phyloP scores from a whole-genome alignment of 2,888 invertebrate genomes.

The Dichetophora obliterata region DNA sequence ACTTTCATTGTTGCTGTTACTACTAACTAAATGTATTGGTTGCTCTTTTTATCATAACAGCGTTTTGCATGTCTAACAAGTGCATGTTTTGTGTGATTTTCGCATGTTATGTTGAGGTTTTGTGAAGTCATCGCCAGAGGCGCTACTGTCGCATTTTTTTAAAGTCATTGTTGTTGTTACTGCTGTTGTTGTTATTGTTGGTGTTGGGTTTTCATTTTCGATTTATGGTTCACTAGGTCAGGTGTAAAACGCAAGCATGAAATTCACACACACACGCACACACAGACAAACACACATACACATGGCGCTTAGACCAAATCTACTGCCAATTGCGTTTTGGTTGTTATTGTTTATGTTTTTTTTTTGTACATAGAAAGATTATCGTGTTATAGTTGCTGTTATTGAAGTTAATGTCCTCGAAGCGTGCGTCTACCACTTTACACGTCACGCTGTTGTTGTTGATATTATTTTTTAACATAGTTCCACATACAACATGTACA shows the following conservation, averaged over 20 bases:
- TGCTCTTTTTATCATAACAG: background rate
- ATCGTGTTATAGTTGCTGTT: constrained; percentile 20
- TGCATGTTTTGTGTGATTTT: constrained; percentile 43
- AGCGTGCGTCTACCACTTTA: constrained; percentile 10
- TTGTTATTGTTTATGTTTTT: constrained; percentile 22
- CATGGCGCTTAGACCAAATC: background rate
- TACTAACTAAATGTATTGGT: constrained; percentile 18
- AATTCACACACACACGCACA: constrained; percentile 16
- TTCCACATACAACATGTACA: no score
- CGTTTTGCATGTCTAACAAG: constrained; percentile 38
- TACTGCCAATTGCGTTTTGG: constrained; percentile 24
- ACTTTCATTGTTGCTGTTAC: background rate
- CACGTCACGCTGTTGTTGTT: constrained; percentile 34
- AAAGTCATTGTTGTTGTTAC: background rate
- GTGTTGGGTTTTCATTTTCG: constrained; percentile 18
- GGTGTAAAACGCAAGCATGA: constrained; percentile 33
- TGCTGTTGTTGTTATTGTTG: constrained; percentile 15
- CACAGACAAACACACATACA: background rate
- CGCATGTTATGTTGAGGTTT: constrained; percentile 34
- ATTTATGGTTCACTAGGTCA: constrained; percentile 42
- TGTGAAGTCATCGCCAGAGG: constrained; percentile 26
- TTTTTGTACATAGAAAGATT: constrained; percentile 27
- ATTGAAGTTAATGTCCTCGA: constrained; percentile 40
- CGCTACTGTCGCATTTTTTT: constrained; percentile 35
- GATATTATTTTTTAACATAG: constrained; percentile 17